These are phyloP conservation scores for Sebastes reedi DNA, from an alignment of 2,797 vertebrate species.

Conservation along the genomic window DNA sequence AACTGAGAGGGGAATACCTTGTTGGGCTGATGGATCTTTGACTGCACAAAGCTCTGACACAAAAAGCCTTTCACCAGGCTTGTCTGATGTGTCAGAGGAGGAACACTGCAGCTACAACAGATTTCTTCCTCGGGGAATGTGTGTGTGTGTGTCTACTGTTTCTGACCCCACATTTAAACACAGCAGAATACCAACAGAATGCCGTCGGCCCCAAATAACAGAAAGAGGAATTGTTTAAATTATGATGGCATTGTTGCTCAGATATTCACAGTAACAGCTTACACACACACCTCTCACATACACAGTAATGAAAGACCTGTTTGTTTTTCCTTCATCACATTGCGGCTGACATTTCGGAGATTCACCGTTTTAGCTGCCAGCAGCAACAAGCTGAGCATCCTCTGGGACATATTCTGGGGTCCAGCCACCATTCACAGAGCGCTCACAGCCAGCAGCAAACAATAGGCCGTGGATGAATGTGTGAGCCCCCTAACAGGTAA, in stretches of 20 bases:
- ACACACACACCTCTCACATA: neutral
- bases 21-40: neutral
- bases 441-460: slow-evolving; percentile 5
- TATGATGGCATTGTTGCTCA: neutral
- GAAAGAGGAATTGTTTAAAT: neutral
- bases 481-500: neutral
- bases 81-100: neutral
- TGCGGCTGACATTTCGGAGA: slow-evolving; percentile 30
- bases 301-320: neutral
- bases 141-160: neutral
- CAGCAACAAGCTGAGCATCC: slow-evolving; percentile 14
- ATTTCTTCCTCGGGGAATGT: neutral
- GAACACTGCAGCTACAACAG: neutral
- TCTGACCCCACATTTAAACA: neutral
- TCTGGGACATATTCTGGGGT: slow-evolving; percentile 2
- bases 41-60: slow-evolving; percentile 5
- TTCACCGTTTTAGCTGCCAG: slow-evolving; percentile 1
- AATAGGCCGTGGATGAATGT: slow-evolving; percentile 18
- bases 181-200: neutral
- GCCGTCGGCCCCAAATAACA: neutral
- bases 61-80: slow-evolving; percentile 7
- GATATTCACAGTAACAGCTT: neutral
- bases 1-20: neutral
- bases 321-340: slow-evolving; percentile 4
- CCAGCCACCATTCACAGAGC: slow-evolving; percentile 12